Conservation (phyloP, 1,140 invertebrate genomes). For the Drosophila quadrilineata region DNA sequence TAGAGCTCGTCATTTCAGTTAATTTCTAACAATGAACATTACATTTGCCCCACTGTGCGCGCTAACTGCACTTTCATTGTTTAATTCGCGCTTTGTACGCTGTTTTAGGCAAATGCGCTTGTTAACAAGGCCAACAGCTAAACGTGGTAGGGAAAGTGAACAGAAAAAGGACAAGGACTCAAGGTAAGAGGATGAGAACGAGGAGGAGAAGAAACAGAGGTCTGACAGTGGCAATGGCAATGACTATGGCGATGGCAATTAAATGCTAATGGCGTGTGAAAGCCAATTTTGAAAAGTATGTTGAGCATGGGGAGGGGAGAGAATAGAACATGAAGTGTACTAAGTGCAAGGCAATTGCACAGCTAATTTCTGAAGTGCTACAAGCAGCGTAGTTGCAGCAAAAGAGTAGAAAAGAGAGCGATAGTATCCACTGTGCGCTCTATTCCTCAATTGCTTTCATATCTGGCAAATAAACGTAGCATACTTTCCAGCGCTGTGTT, state of each 20-base stretch:
- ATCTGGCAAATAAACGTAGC: constrained; percentile 53
- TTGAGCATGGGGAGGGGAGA: too few relatives aligned
- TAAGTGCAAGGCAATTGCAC: constrained; percentile 69
- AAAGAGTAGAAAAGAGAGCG: background rate
- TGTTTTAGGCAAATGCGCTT: constrained; percentile 65
- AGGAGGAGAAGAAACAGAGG: too few relatives aligned
- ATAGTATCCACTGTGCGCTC: constrained; percentile 53
- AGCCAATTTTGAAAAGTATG: constrained; percentile 76
- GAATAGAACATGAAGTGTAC: constrained; percentile 47
- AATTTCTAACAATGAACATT: constrained; percentile 70
- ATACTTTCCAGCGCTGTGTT: constrained; percentile 29
- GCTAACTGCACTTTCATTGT: background rate
- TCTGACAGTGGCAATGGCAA: background rate
- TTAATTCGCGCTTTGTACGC: constrained; percentile 30
- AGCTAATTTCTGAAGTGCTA: constrained; percentile 64
- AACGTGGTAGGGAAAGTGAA: background rate
- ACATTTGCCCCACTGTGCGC: constrained; percentile 39
- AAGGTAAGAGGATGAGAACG: background rate
- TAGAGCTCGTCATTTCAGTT: too few relatives aligned
- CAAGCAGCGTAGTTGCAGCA: background rate
- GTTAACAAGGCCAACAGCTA: constrained; percentile 64
- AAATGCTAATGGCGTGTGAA: constrained; percentile 78
- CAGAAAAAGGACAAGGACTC: background rate
- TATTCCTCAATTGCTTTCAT: constrained; percentile 51
- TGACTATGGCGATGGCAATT: constrained; percentile 44